Percentiles rank a stretch among this genome's conserved stretches.
Conservation (phyloP, 2,113 vertebrate genomes). For the Labeo catla region DNA sequence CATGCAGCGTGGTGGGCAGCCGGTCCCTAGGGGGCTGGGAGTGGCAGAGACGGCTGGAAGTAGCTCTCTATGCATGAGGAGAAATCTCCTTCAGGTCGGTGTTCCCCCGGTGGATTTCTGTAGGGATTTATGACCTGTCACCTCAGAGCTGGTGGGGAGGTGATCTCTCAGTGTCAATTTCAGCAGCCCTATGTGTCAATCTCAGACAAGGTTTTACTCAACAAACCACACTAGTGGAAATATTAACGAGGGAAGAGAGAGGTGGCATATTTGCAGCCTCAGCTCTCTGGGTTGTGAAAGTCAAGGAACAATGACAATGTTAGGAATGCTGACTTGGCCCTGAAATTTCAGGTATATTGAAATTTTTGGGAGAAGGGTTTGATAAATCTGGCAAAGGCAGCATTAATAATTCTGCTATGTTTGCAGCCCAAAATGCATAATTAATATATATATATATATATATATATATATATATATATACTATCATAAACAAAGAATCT, state of each 20-base stretch:
- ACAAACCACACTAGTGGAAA: conserved; percentile 63
- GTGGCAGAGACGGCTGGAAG: conserved; percentile 63
- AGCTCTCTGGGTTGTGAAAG: conserved; percentile 51
- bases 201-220: conserved; percentile 64
- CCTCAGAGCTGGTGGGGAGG: conserved; percentile 63
- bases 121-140: conserved; percentile 81
- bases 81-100: conserved; percentile 76
- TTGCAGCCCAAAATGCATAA: not conserved
- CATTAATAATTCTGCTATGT: conserved; percentile 1
- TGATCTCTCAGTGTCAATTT: conserved; percentile 63
- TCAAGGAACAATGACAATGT: conserved; percentile 53
- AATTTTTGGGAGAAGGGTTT: conserved; percentile 34
- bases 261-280: conserved; percentile 57
- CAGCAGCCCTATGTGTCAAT: conserved; percentile 66
- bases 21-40: conserved; percentile 64
- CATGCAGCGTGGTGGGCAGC: conserved; percentile 74
- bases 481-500: not conserved
- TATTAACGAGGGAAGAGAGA: conserved; percentile 63
- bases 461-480: too few species aligned
- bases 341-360: conserved; percentile 16
- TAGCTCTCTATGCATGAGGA: conserved; percentile 78
- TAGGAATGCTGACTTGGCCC: conserved; percentile 39
- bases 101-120: conserved; percentile 66
- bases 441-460: not conserved
- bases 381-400: conserved; percentile 22